Evolutionary conservation across 1,140 invertebrate species (phyloP).

Genomic region (Daktulosphaira vitifoliae): DNA sequence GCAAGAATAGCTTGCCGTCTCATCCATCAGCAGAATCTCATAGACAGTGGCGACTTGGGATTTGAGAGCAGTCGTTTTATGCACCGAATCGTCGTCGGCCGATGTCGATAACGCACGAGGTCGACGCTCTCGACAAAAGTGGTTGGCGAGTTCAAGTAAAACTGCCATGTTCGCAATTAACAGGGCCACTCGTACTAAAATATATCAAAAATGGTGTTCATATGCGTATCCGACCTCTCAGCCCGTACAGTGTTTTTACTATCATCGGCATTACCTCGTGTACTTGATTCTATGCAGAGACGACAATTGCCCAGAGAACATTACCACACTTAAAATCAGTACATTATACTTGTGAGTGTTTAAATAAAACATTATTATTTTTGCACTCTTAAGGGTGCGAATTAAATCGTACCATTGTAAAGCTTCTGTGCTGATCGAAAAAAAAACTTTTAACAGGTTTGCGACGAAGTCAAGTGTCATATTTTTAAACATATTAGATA

Average conservation of each 20-base stretch:
- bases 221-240: too few relatives aligned
- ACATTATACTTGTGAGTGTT: too few relatives aligned
- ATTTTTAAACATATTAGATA: too few relatives aligned
- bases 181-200: background rate
- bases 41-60: background rate
- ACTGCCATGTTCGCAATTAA: constrained; percentile 5
- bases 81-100: background rate
- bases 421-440: too few relatives aligned
- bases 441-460: too few relatives aligned
- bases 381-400: too few relatives aligned
- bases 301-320: too few relatives aligned
- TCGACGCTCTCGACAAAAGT: constrained; percentile 8
- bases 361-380: too few relatives aligned
- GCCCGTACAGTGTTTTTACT: background rate
- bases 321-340: too few relatives aligned
- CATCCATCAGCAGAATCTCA: background rate
- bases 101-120: constrained; percentile 29
- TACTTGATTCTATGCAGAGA: too few relatives aligned
- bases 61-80: background rate
- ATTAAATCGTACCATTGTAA: too few relatives aligned
- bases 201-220: background rate
- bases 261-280: background rate
- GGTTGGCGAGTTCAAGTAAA: background rate
- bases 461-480: too few relatives aligned
- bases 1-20: background rate